A percentile compares a stretch with the other conserved stretches of the same genome.
These are phyloP conservation scores for Tenodera sinensis DNA, from an alignment of 2,888 invertebrate species.

Conservation along the genomic window DNA sequence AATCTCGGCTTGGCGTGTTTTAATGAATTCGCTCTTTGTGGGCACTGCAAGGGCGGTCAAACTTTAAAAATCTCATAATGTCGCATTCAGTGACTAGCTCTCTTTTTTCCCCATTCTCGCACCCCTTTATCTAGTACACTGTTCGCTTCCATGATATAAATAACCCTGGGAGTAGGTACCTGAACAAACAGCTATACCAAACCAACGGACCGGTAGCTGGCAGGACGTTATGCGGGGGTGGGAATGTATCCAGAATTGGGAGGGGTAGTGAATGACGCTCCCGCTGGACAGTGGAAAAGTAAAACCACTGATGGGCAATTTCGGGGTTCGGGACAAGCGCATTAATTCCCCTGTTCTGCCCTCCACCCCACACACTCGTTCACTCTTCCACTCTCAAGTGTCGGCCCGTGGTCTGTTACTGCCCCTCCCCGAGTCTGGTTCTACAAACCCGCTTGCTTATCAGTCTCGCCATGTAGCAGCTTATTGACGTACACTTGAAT, in stretches of 20 bases:
- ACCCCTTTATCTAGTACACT: neutral
- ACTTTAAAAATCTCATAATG: neutral
- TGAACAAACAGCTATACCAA: neutral
- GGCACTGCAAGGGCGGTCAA: neutral
- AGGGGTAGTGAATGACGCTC: neutral
- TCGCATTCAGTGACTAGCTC: neutral
- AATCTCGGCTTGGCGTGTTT: neutral
- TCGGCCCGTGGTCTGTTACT: neutral
- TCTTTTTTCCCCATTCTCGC: neutral
- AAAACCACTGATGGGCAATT: slow-evolving; percentile 20
- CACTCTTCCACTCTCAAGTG: neutral
- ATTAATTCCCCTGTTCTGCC: slow-evolving; percentile 16
- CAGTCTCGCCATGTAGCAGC: neutral
- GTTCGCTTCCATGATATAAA: neutral
- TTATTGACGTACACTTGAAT: neutral
- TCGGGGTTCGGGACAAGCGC: slow-evolving; percentile 10
- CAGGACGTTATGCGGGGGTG: neutral
- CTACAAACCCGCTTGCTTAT: neutral
- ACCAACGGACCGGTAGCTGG: neutral
- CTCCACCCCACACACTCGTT: neutral
- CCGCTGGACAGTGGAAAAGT: slow-evolving; percentile 18
- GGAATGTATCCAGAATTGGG: neutral
- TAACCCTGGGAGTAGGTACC: neutral
- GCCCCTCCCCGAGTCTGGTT: neutral
- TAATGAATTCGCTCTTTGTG: neutral